Evolutionary conservation across 2,888 invertebrate species (phyloP), one percentile per base, ranked within the genome.

Genomic region (Tiliacea citrago): DNA sequence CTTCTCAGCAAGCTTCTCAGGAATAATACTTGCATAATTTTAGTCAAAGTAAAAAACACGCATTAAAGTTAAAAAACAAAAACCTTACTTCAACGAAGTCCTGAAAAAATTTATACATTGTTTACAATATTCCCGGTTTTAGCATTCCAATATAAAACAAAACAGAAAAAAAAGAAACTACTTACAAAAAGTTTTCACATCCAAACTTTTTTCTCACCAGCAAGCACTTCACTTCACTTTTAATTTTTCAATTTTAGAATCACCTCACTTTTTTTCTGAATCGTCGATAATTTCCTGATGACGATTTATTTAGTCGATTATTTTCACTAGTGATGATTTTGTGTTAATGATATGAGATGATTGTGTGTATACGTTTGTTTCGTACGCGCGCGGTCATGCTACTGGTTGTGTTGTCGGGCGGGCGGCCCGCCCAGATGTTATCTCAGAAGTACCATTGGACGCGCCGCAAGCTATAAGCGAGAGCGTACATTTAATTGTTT

Each of bases 401-500:
- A 95, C 95, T 95, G 94, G 87, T 93, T 90, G 86, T 78, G 75
- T 66, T 75, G 79, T 82, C 85, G 86, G 89, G 88, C 92, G 92
- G 92, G 92, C 94, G 92, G 94, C 92, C 94, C 95, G 94, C 94
- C 95, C 92, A 93, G 94, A 93, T 92, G 92, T 90, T 94, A 95
- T 95, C 95, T 92, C 91, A 83, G 85, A 87, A 81, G 86, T 87
- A 83, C 79, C 65, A 77, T 42, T 73, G 70, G 63, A 47, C 53
- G 61, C 69, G 75, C 13, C 66, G 65, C 66, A 69, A 83, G 42
- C 13, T 51, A 77, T 62, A 35, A 83, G 77, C 76, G 77, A 21
- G 0, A 80, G 78, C 84, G 83, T 18, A 47, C 1, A 61, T 61
- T 47, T 13, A 16, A 39, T 63, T 66, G 55, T 66, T 73, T 39